These are phyloP conservation scores for Electrophaes corylata DNA, from an alignment of 2,888 invertebrate species.

Conservation along the genomic window DNA sequence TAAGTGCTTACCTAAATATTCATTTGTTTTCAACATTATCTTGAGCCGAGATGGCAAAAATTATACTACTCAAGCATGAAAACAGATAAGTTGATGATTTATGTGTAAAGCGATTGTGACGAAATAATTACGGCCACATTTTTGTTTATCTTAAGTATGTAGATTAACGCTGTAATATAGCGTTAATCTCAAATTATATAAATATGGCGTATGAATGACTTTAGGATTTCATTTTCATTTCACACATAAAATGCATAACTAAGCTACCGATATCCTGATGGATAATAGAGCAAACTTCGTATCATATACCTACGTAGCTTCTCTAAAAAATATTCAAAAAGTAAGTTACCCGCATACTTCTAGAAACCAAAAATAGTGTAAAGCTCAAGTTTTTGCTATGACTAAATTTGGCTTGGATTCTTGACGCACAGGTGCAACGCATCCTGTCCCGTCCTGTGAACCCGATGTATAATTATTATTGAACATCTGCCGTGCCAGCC, in stretches of 20 bases:
- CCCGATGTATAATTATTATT: constrained; percentile 60
- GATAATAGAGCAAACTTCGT: too few relatives aligned
- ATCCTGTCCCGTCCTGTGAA: constrained; percentile 70
- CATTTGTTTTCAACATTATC: constrained; percentile 4
- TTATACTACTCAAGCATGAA: not conserved
- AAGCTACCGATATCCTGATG: too few relatives aligned
- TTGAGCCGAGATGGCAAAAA: constrained; percentile 1
- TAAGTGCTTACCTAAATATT: constrained; percentile 2
- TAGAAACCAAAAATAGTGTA: constrained; percentile 40
- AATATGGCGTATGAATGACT: too few relatives aligned
- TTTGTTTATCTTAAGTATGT: not conserved
- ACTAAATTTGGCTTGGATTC: constrained; percentile 58
- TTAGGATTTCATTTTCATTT: too few relatives aligned
- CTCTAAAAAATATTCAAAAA: constrained; percentile 4
- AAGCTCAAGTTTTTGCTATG: constrained; percentile 61
- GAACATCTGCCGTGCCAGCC: constrained; percentile 66
- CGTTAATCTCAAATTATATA: not conserved
- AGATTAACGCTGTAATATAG: not conserved
- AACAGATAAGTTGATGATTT: constrained; percentile 1
- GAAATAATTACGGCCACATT: not conserved
- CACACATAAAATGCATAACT: too few relatives aligned
- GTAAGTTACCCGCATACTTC: constrained; percentile 6
- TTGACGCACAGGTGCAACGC: constrained; percentile 73
- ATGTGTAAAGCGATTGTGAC: constrained; percentile 13
- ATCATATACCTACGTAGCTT: too few relatives aligned